A percentile compares a stretch with the other conserved stretches of the same genome.
Evolutionary conservation across 2,888 invertebrate genomes (phyloP).

Genomic region (Loripinus fragilis): DNA sequence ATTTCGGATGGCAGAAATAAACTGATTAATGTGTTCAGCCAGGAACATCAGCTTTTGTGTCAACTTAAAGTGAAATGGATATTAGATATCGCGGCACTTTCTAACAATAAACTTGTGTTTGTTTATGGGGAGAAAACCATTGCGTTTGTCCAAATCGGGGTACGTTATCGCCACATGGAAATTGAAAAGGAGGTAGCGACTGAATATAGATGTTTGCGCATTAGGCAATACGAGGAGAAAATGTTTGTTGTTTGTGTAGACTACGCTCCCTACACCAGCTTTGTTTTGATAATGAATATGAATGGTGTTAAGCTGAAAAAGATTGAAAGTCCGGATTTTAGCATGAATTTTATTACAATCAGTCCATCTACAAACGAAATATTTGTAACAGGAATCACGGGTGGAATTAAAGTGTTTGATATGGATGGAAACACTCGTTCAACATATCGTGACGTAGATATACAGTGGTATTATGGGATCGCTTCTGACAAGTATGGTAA

Average conservation of each 20-base stretch:
- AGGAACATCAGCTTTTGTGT: neutral
- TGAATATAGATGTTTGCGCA: neutral
- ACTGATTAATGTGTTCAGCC: neutral
- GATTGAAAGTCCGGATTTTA: neutral
- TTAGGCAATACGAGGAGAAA: neutral
- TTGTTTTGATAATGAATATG: neutral
- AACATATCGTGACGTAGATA: constrained; percentile 8
- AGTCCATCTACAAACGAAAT: neutral
- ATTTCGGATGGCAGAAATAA: neutral
- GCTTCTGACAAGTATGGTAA: neutral
- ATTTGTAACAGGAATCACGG: neutral
- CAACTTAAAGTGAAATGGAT: neutral
- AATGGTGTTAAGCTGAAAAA: neutral
- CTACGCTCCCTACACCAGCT: neutral
- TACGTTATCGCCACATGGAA: constrained; percentile 6
- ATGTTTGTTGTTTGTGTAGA: neutral
- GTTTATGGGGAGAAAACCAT: neutral
- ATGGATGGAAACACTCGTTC: neutral
- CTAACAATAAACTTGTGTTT: neutral
- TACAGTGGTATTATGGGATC: constrained; percentile 8
- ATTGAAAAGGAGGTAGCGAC: neutral
- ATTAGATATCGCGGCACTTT: neutral
- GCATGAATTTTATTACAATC: neutral
- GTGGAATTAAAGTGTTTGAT: neutral
- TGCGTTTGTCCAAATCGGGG: neutral